Evolutionary conservation across 2,888 invertebrate species (phyloP), one percentile per base, ranked within the genome.

Genomic region (Leptopilina myrica): DNA sequence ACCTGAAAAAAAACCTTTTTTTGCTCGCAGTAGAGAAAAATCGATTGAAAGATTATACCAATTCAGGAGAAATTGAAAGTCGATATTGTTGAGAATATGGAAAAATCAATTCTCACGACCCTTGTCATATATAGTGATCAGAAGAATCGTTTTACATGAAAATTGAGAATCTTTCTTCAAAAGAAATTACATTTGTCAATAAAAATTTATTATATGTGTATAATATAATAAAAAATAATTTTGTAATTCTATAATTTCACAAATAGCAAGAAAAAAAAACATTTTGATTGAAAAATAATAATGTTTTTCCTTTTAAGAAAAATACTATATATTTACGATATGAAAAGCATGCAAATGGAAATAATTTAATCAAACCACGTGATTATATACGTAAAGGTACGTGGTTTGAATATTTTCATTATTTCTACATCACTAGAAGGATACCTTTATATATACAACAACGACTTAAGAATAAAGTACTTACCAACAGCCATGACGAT

Each of bases 401-500:
- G 87, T 87, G 89, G 77, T 77, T 14, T 79, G 87, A 82, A 81
- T 89, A 80, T 79, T 46, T 77, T 85, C 82, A 78, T 79, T 81
- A 83, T 81, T 73, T 81, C 79, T 80, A 80, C 80, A 83, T 80
- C 82, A 80, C 81, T 43, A 80, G 33, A 33, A 80, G 82, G 79
- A 79, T 81, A 20, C 78, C 78, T 83, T 82, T 80, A 33, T 5
- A 33, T 5, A 33, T 33, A 33, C 33, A 82, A 82, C 82, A 83
- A 80, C 78, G 79, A 83, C 79, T 76, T 79, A 76, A 53, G 46
- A 59, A 76, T 43, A 26, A 26, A 79, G 81, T 79, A 86, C 88
- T 88, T 83, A 88, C 88, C 88, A 85, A 88, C 87, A 84, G 88
- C 88, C 88, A 88, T 88, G 80, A 75, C 84, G 83, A 33, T 84